Evolutionary conservation across 2,797 vertebrate species (phyloP).

Genomic region (Tragelaphus oryx): DNA sequence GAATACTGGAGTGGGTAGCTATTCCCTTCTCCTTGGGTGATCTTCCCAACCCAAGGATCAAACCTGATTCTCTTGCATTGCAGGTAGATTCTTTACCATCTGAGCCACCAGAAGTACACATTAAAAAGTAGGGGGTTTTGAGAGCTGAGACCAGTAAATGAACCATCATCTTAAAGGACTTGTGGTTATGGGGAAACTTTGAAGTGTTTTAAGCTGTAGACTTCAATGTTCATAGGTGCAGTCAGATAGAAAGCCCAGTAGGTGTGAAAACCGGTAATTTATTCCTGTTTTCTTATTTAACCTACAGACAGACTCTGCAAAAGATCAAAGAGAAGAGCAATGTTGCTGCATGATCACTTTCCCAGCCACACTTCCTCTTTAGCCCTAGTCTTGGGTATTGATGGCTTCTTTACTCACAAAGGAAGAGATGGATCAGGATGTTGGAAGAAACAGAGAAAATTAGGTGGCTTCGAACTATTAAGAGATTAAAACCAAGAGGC

Average conservation of each 20-base stretch:
- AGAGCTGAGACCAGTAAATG: too few species aligned
- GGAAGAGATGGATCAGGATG: background rate
- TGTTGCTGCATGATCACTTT: background rate
- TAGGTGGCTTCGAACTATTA: background rate
- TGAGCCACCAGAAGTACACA: background rate
- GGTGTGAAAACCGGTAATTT: background rate
- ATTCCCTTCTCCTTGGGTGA: background rate
- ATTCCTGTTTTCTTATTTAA: background rate
- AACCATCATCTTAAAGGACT: background rate
- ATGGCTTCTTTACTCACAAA: background rate
- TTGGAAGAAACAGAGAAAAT: background rate
- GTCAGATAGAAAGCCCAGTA: background rate
- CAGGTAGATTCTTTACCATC: background rate
- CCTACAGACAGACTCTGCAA: background rate
- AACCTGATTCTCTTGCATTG: background rate
- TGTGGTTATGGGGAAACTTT: background rate
- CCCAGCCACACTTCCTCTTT: background rate
- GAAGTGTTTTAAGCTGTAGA: background rate
- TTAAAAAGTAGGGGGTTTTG: background rate
- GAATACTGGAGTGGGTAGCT: background rate
- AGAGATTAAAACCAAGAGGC: background rate
- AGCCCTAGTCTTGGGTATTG: background rate
- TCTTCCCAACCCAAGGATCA: background rate
- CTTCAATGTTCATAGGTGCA: background rate
- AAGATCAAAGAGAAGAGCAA: background rate